Percentiles rank a stretch among this genome's conserved stretches.
Conservation (phyloP, 2,888 invertebrate species). For the Gastrophysa polygoni region DNA sequence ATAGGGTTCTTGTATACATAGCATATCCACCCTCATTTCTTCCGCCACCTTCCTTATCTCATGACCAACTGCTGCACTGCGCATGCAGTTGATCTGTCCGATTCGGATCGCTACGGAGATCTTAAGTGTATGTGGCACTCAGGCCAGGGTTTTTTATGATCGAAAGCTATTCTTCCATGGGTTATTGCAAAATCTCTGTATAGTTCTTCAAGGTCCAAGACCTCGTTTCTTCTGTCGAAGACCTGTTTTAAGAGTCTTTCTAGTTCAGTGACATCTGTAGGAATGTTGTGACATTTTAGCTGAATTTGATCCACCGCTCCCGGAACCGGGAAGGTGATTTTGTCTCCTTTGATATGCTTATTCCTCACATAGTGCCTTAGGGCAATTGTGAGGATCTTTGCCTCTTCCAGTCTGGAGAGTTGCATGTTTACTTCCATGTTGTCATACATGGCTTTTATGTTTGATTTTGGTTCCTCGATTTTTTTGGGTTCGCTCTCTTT, state of each 20-base stretch:
- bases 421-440: background rate
- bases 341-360: background rate
- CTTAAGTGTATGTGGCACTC: constrained; percentile 6
- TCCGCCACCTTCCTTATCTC: background rate
- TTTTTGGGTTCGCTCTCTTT: background rate
- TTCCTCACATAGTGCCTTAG: constrained; percentile 2
- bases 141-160: background rate
- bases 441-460: background rate
- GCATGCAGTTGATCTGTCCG: background rate
- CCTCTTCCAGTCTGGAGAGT: background rate
- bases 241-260: background rate
- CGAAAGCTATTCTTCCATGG: background rate
- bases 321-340: background rate
- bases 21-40: background rate
- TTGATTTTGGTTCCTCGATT: background rate
- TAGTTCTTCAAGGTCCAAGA: background rate
- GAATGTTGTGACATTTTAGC: background rate
- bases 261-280: background rate
- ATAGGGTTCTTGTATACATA: background rate
- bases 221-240: background rate
- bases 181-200: constrained; percentile 8
- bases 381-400: background rate
- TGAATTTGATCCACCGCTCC: background rate
- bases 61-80: background rate
- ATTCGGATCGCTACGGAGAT: background rate